Percentiles rank a stretch among this genome's conserved stretches.
Evolutionary conservation across 2,113 vertebrate genomes (phyloP).

Genomic region (Origma solitaria): DNA sequence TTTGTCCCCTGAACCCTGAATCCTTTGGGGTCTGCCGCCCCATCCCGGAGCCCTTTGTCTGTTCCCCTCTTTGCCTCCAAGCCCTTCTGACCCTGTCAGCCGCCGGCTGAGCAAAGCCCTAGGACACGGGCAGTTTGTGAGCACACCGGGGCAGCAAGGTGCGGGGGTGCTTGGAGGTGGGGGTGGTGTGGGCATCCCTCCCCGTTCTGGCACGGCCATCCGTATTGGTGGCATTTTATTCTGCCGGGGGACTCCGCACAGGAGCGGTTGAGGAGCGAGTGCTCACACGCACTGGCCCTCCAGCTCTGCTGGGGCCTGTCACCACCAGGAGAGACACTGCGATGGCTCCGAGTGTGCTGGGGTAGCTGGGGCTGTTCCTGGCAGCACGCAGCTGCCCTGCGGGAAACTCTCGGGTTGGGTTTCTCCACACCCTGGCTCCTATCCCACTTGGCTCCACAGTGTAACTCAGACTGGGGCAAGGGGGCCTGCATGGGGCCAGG

Average conservation of each 20-base stretch:
- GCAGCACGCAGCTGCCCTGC: neutral
- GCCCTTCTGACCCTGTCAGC: neutral
- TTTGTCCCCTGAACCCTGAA: neutral
- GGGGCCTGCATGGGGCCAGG: neutral
- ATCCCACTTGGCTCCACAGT: neutral
- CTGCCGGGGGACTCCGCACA: neutral
- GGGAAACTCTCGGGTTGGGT: neutral
- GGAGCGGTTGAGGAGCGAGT: neutral
- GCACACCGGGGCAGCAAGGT: neutral
- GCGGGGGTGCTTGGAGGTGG: too few species aligned
- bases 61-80: neutral
- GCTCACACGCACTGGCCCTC: accelerated
- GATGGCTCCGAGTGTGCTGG: neutral
- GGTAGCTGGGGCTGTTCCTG: neutral
- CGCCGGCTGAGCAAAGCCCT: neutral
- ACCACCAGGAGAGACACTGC: neutral
- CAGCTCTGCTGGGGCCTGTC: neutral
- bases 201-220: neutral
- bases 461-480: neutral
- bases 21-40: neutral
- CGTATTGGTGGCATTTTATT: neutral
- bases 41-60: neutral
- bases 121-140: neutral
- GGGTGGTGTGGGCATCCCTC: neutral
- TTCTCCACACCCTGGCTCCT: neutral